phyloP scores from a whole-genome alignment of 2,113 vertebrate species.

The Semicossyphus pulcher region DNA sequence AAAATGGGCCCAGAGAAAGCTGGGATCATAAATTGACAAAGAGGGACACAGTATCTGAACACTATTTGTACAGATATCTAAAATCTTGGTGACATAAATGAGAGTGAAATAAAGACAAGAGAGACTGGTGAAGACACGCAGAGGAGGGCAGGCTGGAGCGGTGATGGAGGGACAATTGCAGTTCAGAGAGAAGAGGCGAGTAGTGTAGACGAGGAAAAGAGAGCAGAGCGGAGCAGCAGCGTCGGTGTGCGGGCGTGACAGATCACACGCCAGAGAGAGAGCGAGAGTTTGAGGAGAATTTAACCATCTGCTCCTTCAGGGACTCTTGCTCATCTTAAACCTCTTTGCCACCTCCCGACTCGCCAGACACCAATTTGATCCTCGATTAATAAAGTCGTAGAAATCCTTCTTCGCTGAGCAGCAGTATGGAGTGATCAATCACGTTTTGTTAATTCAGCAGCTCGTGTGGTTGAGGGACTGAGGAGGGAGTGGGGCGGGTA shows the following conservation, averaged over 20 bases:
- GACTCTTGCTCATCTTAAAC: constrained; percentile 1
- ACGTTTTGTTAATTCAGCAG: constrained; percentile 35
- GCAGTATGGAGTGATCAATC: constrained; percentile 38
- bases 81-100: no score
- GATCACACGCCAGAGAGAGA: constrained; percentile 42
- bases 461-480: background rate
- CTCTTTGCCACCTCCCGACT: background rate
- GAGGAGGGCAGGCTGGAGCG: background rate
- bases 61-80: no score
- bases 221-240: constrained; percentile 4
- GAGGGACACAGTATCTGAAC: no score
- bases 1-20: background rate
- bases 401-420: constrained; percentile 29
- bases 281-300: constrained; percentile 9
- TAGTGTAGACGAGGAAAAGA: background rate
- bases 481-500: background rate
- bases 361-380: background rate
- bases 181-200: background rate
- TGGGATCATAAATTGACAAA: no score
- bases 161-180: constrained; percentile 9
- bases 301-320: constrained; percentile 46
- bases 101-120: no score
- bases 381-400: constrained; percentile 25
- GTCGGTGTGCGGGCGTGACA: constrained; percentile 39
- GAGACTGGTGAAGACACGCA: background rate